phyloP scores from a whole-genome alignment of 2,888 invertebrate genomes.

The Rhagophthalmus giganteus region DNA sequence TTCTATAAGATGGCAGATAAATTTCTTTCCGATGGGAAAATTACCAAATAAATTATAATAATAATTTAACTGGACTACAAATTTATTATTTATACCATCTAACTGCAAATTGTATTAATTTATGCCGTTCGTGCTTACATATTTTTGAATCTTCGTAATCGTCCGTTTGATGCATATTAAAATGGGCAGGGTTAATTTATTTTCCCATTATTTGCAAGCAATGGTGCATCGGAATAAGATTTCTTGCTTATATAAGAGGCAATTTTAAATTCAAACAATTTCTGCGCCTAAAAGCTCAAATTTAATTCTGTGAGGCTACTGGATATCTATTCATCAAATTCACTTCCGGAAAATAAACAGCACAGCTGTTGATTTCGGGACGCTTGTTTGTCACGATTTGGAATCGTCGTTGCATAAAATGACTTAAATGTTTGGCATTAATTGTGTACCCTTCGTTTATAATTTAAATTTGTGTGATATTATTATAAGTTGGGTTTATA shows the following conservation, averaged over 20 bases:
- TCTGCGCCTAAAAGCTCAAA: neutral
- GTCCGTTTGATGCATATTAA: too few species aligned
- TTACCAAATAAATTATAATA: too few species aligned
- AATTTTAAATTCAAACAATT: constrained; percentile 3
- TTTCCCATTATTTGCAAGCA: neutral
- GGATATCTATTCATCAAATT: constrained; percentile 5
- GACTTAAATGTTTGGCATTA: neutral
- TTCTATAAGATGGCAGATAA: too few species aligned
- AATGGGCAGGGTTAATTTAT: neutral
- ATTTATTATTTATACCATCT: too few species aligned
- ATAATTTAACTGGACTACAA: too few species aligned
- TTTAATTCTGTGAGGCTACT: constrained; percentile 6
- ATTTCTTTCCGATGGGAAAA: too few species aligned
- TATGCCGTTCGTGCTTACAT: too few species aligned
- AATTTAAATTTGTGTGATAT: neutral
- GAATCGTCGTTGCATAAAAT: neutral
- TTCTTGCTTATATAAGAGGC: neutral
- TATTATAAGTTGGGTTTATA: too few species aligned
- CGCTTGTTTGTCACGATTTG: neutral
- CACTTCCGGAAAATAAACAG: constrained; percentile 7
- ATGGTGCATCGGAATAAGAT: neutral
- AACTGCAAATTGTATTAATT: too few species aligned
- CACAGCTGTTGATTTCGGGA: constrained; percentile 5
- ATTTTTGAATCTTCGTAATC: too few species aligned
- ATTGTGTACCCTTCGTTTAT: neutral